Evolutionary conservation across 1,140 invertebrate genomes (phyloP), one percentile per base, ranked within the genome.

Genomic region (Bicyclus anynana): DNA sequence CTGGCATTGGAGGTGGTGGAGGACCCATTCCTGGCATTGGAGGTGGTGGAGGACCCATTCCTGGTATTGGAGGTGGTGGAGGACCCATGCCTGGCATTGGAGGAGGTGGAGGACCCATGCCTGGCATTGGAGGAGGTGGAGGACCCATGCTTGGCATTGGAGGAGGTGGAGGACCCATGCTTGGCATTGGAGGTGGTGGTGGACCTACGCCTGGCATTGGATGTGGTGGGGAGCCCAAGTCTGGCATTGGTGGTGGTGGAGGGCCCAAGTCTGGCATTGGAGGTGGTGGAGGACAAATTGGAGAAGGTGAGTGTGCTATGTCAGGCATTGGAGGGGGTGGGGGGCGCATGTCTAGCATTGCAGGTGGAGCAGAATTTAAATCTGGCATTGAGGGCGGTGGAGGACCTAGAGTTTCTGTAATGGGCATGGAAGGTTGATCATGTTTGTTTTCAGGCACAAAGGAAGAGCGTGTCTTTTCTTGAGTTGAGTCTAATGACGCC

Each of bases 1-100:
- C 44, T 18, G 81, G 75, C 37, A 78, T 74, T 17, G 77, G 65
- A 59, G 77, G 73, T 2, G 75, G 74, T 1, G 82, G 74, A 51
- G 26, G 46, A 13, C 46, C 27, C 29, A 47, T 9, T 13, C 20
- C 21, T 13, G 13, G 16, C 37, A 17, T 40, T 2, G 37, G 37
- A 14, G 37, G 37, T 7, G 37, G 37, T 16, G 16, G 16, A 40
- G 37, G 37, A 6, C 13, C 37, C 16, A 40, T 17, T 5, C 37
- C 37, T 40, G 37, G 37, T 14, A 40, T 2, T 1, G 37, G 37
- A 2, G 37, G 37, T 7, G 37, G 37, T 16, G 37, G 37, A 40
- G 37, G 48, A 27, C 7, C 44, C 14, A 57, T n/a, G 0, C 12
- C 52, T 14, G 81, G 73, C 40, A 78, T 76, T 16, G 76, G 66